phyloP scores from a whole-genome alignment of 2,113 vertebrate species.

The Phaethornis superciliosus region DNA sequence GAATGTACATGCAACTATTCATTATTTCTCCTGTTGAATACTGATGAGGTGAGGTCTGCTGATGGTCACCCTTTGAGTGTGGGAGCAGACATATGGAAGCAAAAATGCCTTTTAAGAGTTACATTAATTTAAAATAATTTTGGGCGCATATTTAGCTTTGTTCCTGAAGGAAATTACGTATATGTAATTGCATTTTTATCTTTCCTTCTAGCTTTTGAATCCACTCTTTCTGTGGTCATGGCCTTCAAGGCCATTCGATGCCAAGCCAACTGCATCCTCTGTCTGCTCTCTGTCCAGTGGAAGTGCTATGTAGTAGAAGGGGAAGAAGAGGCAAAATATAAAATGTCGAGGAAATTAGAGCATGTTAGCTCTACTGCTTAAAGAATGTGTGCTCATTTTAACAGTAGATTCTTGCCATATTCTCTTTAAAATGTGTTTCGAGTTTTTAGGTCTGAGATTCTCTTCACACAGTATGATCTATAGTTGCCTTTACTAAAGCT shows the following conservation, averaged over 20 bases:
- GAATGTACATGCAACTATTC: not conserved
- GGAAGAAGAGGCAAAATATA: not conserved
- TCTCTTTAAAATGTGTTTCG: not conserved
- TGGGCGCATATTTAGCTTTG: not conserved
- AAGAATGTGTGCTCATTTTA: not conserved
- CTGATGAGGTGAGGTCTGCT: not conserved
- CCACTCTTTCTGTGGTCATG: not conserved
- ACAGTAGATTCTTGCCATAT: not conserved
- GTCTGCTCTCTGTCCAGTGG: not conserved
- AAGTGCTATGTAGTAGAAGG: not conserved
- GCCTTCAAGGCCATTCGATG: not conserved
- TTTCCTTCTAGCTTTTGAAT: not conserved
- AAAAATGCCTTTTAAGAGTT: not conserved
- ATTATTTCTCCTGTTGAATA: not conserved
- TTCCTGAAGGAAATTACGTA: not conserved
- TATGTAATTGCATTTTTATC: not conserved
- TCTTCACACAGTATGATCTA: accelerated
- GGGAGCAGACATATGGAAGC: not conserved
- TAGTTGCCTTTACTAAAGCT: not conserved
- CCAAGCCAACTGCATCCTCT: not conserved
- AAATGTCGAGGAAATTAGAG: not conserved
- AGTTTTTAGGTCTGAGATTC: not conserved
- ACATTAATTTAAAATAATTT: not conserved
- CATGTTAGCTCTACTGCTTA: not conserved
- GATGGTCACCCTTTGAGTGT: not conserved